phyloP scores from a whole-genome alignment of 2,113 vertebrate species.

The Meriones unguiculatus region DNA sequence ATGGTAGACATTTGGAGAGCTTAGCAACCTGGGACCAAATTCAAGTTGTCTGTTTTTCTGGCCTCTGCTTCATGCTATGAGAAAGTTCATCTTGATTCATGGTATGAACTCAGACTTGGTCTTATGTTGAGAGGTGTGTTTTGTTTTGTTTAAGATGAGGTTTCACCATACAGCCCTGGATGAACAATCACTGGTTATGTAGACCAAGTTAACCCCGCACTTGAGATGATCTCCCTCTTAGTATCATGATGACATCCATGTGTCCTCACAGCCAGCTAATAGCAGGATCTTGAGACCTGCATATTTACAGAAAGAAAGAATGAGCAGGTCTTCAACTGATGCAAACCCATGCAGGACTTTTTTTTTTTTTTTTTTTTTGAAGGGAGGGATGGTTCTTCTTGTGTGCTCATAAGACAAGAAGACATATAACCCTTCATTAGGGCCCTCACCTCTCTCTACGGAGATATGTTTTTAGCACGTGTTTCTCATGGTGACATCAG shows the following conservation, averaged over 20 bases:
- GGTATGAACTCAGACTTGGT: not conserved
- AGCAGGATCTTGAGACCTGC: not conserved
- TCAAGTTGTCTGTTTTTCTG: not conserved
- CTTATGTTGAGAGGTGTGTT: not conserved
- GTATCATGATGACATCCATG: not conserved
- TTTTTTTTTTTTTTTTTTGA: too few relatives aligned
- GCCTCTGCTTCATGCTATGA: not conserved
- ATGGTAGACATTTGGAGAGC: not conserved
- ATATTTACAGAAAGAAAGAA: not conserved
- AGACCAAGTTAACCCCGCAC: not conserved
- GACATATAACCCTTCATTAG: not conserved
- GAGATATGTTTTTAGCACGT: conserved; percentile 38
- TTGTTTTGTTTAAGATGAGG: not conserved
- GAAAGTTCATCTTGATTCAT: not conserved
- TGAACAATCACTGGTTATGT: not conserved
- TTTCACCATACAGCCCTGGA: not conserved
- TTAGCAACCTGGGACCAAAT: not conserved
- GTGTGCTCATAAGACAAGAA: not conserved
- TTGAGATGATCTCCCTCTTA: not conserved
- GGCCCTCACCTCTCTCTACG: not conserved
- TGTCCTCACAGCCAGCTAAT: not conserved
- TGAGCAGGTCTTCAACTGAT: not conserved
- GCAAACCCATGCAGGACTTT: not conserved
- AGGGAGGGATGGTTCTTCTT: not conserved
- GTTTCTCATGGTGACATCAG: conserved; percentile 68